Base-by-base conservation (phyloP, 2,113 vertebrate species). In the Malurus elegans region DNA sequence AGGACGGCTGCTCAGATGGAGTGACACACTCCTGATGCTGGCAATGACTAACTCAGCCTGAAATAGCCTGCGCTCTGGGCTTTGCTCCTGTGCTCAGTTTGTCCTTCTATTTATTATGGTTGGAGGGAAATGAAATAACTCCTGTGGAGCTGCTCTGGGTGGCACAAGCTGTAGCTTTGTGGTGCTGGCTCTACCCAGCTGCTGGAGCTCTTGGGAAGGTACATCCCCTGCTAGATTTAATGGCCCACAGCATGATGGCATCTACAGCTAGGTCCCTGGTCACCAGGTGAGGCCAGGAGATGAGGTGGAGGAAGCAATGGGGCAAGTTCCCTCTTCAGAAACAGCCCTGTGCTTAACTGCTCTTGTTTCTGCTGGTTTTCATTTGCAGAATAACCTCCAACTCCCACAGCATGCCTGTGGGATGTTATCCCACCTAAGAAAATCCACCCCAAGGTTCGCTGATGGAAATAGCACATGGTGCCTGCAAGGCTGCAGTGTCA, bases 401-500 rank as follows among this genome's bases (percentile, higher is more conserved):
- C 53, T 88, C 47, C 47, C 2, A 0, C 28, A 42, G n/a, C 60
- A 45, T 2, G 3, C 3, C 11, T 0, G 0, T 23, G 47, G 1
- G 1, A 32, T 1, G 67, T 44, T 31, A 53, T 8, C 60, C 20
- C 17, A 15, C 51, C 72, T 23, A 71, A 42, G 28, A 61, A 73
- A 56, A 54, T 31, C 5, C 19, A 34, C 71, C 29, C 54, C 38
- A 44, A 40, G 38, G 58, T n/a, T 57, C 2, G 0, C 69, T 23
- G 2, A 51, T 31, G 44, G 53, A 73, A 88, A 26, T 1, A 50
- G 26, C 29, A 29, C 2, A 4, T 6, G 4, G 3, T 8, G 28
- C 12, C 61, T 48, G 61, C 60, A 13, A 8, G 34, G 31, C 70
- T 53, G 57, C 74, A 31, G 0, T 4, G 64, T 21, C 64, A 61